Percentiles rank a stretch among this genome's conserved stretches.
These are phyloP conservation scores for Bungarus multicinctus DNA, from an alignment of 2,113 vertebrate species.

Conservation along the genomic window DNA sequence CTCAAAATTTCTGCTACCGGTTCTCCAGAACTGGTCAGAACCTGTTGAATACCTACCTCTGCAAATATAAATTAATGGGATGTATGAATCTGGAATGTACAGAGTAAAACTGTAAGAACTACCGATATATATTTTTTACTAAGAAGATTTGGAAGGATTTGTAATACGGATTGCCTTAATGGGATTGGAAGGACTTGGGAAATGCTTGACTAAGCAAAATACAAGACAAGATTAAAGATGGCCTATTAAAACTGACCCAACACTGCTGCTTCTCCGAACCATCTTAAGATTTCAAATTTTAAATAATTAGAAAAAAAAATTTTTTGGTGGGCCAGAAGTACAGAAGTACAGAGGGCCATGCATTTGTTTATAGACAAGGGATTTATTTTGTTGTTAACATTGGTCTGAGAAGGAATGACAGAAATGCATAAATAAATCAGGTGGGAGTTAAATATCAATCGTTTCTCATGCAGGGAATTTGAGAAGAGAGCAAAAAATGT, in stretches of 20 bases:
- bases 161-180: constrained; percentile 56
- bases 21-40: too few species aligned
- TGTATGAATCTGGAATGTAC: neutral
- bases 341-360: neutral
- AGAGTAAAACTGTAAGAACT: neutral
- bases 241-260: constrained; percentile 69
- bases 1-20: too few species aligned
- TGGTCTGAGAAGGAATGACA: neutral
- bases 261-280: constrained; percentile 37
- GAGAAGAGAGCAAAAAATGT: neutral
- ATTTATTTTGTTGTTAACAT: neutral
- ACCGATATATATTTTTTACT: neutral
- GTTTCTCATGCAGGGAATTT: neutral
- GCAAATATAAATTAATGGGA: neutral
- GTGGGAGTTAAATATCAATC: neutral
- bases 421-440: neutral
- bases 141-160: constrained; percentile 39
- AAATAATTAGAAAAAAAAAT: neutral
- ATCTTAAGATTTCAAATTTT: constrained; percentile 68
- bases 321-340: too few species aligned
- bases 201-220: constrained; percentile 70
- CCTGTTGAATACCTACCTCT: too few species aligned
- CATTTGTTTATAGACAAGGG: neutral
- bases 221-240: constrained; percentile 66
- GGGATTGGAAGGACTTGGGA: constrained; percentile 73